Evolutionary conservation across 1,140 invertebrate species (phyloP), one percentile per base, ranked within the genome.

Genomic region (Bombus fervidus): DNA sequence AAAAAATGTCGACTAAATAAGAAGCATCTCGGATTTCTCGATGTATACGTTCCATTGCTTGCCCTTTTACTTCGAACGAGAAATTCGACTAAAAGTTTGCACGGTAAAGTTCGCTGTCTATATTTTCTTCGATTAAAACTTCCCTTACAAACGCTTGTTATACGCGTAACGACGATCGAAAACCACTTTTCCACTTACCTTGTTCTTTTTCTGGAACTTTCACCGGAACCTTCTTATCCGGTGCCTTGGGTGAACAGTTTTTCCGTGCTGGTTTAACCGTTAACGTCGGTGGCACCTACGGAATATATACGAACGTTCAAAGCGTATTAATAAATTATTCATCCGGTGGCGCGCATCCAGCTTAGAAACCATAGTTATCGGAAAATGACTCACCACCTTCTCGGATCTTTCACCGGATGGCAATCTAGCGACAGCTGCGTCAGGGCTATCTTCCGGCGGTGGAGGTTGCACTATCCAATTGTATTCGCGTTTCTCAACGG

Each of bases 381-480:
- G 25, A 31, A 43, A 47, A 37, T 37, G 13, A 94, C 96, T 95
- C 86, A 97, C 97, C 93, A 97, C 96, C 95, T 97, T 97, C 94
- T 97, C 97, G 83, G 97, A 97, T 88, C 97, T 95, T 95, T 98
- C 97, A 69, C 97, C 97, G 86, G 97, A 98, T 71, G 97, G 98
- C 91, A 98, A 95, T 86, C 97, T 95, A 47, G 97, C 97, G 90
- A 98, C 97, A 75, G 97, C 96, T 78, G 97, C 97, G 92, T 98
- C 97, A 5, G 97, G 97, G 93, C 97, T 97, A 94, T 98, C 97
- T 93, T 98, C 98, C 1, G 98, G 98, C 37, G 98, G 98, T 82
- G 98, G 98, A 75, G 98, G 98, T 92, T 98, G 97, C 84, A 98
- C 97, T 92, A 98, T 97, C 98, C 98, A 98, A 95, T 98, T 98